Evolutionary conservation across 2,113 vertebrate genomes (phyloP), one percentile per base, ranked within the genome.

Genomic region (Ailuropoda melanoleuca): DNA sequence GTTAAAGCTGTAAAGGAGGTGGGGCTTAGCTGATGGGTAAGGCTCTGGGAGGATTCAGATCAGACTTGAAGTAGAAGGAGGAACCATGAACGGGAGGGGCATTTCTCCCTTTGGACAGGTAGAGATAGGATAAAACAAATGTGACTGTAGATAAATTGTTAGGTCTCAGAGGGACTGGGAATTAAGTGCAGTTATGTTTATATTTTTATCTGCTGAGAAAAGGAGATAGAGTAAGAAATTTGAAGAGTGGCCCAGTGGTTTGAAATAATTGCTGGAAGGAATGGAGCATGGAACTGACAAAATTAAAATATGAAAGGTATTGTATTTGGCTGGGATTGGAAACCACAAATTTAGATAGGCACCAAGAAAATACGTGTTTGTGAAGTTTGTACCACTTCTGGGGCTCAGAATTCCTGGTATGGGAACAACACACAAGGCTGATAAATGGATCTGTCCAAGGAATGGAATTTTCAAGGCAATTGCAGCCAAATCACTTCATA

Each of bases 191-290:
- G 18, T 83, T 50, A 31, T 37, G 8, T 50, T 92, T 89, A 56
- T 43, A 86, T 81, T 84, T 96, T 90, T 19, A 55, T 93, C 18
- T 66, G 39, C 31, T 70, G 84, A 84, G 13, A 14, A 83, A 95
- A 91, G n/a, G 50, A 64, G 43, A 87, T 46, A 56, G 1, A 87
- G 23, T 62, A 94, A 14, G 66, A 53, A 39, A 82, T 87, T 60
- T 90, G 18, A 75, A 82, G n/a, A 86, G 18, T 86, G 72, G 39
- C 46, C 5, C 26, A 50, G 55, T 86, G 64, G 37, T 82, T 95
- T 95, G 39, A 24, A 90, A 68, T 86, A 86, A 86, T 43, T 87
- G n/a, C n/a, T 82, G n/a, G 64, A 82, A 29, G 34, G n/a, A 93
- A 93, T 68, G 39, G 34, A 89, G 80, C 39, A 60, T 31, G 8